Evolutionary conservation across 30 jellyfish, hydroid and myxozoan species (phyloP).

Genomic region (Hydractinia symbiolongicarpus): DNA sequence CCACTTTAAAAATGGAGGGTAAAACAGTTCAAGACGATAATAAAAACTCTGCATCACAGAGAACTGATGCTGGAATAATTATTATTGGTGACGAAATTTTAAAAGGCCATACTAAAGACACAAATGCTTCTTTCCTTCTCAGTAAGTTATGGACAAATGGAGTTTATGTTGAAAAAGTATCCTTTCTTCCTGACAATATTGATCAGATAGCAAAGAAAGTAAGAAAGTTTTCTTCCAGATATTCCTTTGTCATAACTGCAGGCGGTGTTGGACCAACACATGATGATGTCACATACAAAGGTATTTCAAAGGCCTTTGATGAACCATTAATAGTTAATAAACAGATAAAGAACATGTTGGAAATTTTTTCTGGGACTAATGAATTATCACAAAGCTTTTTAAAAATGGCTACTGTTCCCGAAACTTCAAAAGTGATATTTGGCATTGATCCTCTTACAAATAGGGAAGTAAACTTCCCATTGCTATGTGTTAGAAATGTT

Average conservation of each 20-base stretch:
- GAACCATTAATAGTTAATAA: constrained; percentile 47
- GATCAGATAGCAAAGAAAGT: constrained; percentile 55
- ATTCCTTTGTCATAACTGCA: constrained; percentile 52
- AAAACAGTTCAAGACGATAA: too few species aligned
- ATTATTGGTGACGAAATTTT: constrained; percentile 89
- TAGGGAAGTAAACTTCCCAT: constrained; percentile 39
- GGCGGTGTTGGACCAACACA: constrained; percentile 99
- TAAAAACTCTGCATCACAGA: background rate
- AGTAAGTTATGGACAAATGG: constrained; percentile 79
- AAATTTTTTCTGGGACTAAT: constrained; percentile 7
- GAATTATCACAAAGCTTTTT: constrained; percentile 21
- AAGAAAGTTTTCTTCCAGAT: constrained; percentile 38
- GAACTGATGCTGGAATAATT: constrained; percentile 67
- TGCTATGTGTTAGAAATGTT: constrained; percentile 48
- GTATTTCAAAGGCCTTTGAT: constrained; percentile 68
- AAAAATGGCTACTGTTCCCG: constrained; percentile 68
- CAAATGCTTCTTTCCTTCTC: constrained; percentile 77
- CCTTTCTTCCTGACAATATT: constrained; percentile 56
- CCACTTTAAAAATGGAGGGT: too few species aligned
- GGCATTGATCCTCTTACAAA: constrained; percentile 30
- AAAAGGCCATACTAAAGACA: constrained; percentile 88
- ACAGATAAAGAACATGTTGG: constrained; percentile 29
- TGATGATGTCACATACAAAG: constrained; percentile 81
- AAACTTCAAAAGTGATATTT: constrained; percentile 46
- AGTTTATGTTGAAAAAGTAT: constrained; percentile 50